Percentiles rank a stretch among this genome's conserved stretches.
Conservation (phyloP, 2,888 invertebrate species). For the Acholoe squamosa region DNA sequence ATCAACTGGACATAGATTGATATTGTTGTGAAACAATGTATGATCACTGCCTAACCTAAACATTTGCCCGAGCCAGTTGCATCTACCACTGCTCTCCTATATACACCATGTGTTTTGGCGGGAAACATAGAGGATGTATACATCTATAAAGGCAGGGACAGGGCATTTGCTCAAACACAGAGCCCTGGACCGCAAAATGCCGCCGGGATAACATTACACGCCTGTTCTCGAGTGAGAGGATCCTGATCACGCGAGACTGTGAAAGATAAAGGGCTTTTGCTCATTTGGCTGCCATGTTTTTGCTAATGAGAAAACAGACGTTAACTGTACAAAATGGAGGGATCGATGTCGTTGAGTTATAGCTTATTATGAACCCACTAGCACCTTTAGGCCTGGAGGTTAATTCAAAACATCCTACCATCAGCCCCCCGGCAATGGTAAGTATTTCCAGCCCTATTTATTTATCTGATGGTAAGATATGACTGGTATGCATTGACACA, state of each 20-base stretch:
- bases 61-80: no score
- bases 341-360: no score
- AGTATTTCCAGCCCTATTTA: no score
- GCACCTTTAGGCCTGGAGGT: no score
- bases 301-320: slow-evolving; percentile 7
- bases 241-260: slow-evolving; percentile 8
- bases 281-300: not conserved
- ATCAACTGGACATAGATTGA: no score
- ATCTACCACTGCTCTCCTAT: not conserved
- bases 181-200: not conserved
- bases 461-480: no score
- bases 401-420: no score
- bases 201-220: slow-evolving; percentile 29
- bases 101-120: not conserved
- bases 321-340: not conserved
- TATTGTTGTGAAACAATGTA: no score
- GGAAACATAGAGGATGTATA: not conserved
- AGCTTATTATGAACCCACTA: no score
- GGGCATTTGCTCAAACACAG: not conserved
- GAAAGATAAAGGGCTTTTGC: not conserved
- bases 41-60: no score
- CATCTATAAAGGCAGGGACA: not conserved
- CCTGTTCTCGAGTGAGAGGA: slow-evolving; percentile 9
- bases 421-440: no score
- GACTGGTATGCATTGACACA: no score